phyloP scores from a whole-genome alignment of 2,888 invertebrate species.

The Ectemnius continuus region DNA sequence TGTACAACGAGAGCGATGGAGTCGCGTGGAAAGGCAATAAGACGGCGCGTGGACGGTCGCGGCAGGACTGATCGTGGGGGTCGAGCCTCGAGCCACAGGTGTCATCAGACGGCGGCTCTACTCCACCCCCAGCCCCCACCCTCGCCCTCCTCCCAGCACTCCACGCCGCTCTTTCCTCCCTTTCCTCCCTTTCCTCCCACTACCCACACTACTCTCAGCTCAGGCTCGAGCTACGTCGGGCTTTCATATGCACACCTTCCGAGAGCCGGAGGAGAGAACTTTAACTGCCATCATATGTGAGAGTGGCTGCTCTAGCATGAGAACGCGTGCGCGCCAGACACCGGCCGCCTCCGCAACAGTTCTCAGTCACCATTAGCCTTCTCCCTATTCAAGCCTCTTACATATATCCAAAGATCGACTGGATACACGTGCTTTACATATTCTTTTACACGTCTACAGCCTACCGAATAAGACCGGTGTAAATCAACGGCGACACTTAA shows the following conservation, averaged over 20 bases:
- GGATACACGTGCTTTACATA: slow-evolving; percentile 44
- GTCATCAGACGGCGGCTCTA: slow-evolving; percentile 67
- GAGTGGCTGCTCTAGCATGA: background rate
- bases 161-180: slow-evolving; percentile 9
- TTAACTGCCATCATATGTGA: background rate
- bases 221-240: slow-evolving; percentile 30
- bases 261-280: background rate
- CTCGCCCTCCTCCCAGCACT: slow-evolving; percentile 30
- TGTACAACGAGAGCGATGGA: slow-evolving; percentile 46
- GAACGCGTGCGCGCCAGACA: background rate
- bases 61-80: slow-evolving; percentile 74
- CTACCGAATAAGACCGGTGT: slow-evolving; percentile 2
- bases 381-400: background rate
- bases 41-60: slow-evolving; percentile 74
- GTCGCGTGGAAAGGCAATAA: slow-evolving; percentile 62
- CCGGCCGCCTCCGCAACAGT: background rate
- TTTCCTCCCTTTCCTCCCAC: slow-evolving; percentile 27
- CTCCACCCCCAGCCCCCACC: slow-evolving; percentile 49
- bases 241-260: background rate
- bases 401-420: slow-evolving; percentile 11
- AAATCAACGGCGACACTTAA: background rate
- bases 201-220: slow-evolving; percentile 20
- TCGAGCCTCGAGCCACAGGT: slow-evolving; percentile 70
- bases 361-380: background rate
- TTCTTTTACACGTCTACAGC: slow-evolving; percentile 7